Evolutionary conservation across 2,797 vertebrate species (phyloP).

Genomic region (Semaprochilodus insignis): DNA sequence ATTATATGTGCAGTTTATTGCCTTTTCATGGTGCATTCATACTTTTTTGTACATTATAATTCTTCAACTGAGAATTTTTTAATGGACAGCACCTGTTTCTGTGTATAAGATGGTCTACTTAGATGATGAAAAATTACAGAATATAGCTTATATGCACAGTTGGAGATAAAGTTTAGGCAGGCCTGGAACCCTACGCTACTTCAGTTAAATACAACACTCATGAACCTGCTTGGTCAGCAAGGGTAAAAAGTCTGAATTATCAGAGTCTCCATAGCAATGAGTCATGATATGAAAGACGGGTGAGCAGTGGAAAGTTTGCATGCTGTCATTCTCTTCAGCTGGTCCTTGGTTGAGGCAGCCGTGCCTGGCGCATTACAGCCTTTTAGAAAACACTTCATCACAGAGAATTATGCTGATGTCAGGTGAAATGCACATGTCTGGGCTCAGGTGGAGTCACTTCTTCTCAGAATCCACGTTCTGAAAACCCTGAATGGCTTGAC

Average conservation of each 20-base stretch:
- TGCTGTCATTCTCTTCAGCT: slow-evolving; percentile 13
- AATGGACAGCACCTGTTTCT: not conserved
- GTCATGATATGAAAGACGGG: not conserved
- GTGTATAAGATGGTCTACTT: not conserved
- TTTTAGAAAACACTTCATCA: not conserved
- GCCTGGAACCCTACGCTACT: not conserved
- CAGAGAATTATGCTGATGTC: not conserved
- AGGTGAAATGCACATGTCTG: not conserved
- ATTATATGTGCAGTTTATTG: not conserved
- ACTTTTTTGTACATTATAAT: not conserved
- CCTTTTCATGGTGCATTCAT: not conserved
- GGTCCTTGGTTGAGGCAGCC: not conserved
- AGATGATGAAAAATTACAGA: not conserved
- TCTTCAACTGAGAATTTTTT: not conserved
- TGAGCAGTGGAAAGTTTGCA: not conserved
- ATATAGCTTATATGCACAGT: not conserved
- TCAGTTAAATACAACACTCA: not conserved
- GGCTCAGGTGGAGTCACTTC: not conserved
- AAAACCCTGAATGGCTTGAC: not conserved
- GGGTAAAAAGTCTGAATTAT: not conserved
- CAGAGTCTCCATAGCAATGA: not conserved
- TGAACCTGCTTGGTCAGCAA: not conserved
- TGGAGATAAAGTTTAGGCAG: not conserved
- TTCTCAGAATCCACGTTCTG: not conserved
- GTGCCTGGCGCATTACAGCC: not conserved